A percentile compares a stretch with the other conserved stretches of the same genome.
phyloP scores from a whole-genome alignment of 2,888 invertebrate species.

The Apamea monoglypha region DNA sequence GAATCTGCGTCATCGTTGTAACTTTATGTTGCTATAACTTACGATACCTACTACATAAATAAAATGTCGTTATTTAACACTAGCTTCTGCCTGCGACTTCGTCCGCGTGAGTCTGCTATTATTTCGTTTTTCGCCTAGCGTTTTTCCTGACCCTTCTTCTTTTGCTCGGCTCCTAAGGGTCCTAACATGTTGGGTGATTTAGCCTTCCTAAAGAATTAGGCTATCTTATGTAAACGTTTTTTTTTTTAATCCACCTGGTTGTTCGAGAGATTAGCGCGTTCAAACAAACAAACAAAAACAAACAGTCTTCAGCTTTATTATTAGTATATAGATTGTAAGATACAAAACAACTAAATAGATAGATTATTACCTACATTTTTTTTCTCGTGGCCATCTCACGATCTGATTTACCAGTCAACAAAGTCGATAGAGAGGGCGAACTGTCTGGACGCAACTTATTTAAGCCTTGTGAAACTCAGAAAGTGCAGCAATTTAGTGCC shows the following conservation, averaged over 20 bases:
- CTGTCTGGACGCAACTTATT: background rate
- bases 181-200: background rate
- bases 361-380: background rate
- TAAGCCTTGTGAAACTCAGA: background rate
- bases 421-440: too few species aligned
- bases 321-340: background rate
- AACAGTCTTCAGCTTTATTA: too few species aligned
- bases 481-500: background rate
- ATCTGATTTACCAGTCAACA: background rate
- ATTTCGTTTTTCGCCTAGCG: background rate
- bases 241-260: too few species aligned
- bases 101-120: background rate
- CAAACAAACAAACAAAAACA: too few species aligned
- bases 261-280: too few species aligned
- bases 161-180: background rate
- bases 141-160: background rate
- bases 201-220: background rate
- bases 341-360: background rate
- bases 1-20: constrained; percentile 30
- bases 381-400: background rate
- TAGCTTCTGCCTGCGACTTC: background rate
- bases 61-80: constrained; percentile 20
- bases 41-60: background rate
- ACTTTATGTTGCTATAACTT: background rate
- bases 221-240: background rate